phyloP scores from a whole-genome alignment of 2,113 vertebrate species.

The Chaetura pelagica region DNA sequence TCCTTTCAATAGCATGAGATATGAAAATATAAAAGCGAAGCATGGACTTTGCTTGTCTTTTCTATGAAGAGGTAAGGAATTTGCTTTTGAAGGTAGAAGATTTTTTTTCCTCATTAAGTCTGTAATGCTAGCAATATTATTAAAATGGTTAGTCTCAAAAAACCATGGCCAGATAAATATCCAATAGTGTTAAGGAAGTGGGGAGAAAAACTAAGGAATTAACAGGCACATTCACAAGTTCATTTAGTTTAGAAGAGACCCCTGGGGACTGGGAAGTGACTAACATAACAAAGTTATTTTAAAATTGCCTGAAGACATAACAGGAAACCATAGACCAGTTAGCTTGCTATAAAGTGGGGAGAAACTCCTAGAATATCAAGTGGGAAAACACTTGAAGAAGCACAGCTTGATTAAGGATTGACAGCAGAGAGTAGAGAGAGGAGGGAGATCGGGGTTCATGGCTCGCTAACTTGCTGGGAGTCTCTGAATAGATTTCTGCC shows the following conservation, averaged over 20 bases:
- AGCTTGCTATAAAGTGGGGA: slow-evolving; percentile 47
- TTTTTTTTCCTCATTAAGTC: background rate
- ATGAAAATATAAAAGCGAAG: slow-evolving; percentile 3
- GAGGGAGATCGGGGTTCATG: background rate
- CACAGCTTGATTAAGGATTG: slow-evolving; percentile 72
- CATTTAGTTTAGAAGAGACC: slow-evolving; percentile 69
- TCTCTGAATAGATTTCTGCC: slow-evolving; percentile 26
- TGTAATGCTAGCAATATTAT: background rate
- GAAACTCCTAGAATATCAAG: slow-evolving; percentile 66
- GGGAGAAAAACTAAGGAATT: slow-evolving; percentile 59
- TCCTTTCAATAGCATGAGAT: background rate
- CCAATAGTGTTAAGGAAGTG: slow-evolving; percentile 28
- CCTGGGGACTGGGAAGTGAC: slow-evolving; percentile 56
- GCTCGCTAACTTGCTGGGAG: slow-evolving; percentile 32
- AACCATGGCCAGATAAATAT: slow-evolving; percentile 22
- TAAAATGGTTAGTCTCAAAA: slow-evolving; percentile 58
- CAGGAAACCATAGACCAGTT: slow-evolving; percentile 59
- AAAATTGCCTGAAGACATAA: slow-evolving; percentile 66
- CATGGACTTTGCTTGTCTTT: background rate
- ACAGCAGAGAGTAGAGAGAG: background rate
- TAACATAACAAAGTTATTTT: slow-evolving; percentile 59
- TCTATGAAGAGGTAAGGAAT: background rate
- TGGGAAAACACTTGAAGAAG: slow-evolving; percentile 57
- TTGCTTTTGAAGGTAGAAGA: background rate
- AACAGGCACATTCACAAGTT: slow-evolving; percentile 63